Conservation (phyloP, 2,797 vertebrate species). For the Ptychadena robeensis region DNA sequence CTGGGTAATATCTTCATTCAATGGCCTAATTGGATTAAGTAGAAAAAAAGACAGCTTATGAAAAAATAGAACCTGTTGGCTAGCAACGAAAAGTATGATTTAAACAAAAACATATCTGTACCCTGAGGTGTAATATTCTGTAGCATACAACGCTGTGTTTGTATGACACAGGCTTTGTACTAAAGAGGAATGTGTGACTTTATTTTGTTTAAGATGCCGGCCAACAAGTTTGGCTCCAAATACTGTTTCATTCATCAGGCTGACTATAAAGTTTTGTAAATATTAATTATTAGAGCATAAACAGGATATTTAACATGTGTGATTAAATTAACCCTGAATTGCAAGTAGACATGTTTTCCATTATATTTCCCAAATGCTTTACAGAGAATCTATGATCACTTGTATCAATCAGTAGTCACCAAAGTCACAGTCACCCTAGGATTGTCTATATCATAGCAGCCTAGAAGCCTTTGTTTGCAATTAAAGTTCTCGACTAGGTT, state of each 20-base stretch:
- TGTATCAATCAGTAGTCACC: no score
- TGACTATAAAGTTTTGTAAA: background rate
- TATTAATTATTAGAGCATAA: conserved; percentile 4
- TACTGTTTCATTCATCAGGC: background rate
- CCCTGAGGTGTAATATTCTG: conserved; percentile 5
- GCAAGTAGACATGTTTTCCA: background rate
- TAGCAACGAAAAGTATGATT: conserved; percentile 18
- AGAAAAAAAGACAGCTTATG: background rate
- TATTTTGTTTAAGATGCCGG: background rate
- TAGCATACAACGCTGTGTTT: background rate
- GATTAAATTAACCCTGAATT: background rate
- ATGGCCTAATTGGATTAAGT: conserved; percentile 33
- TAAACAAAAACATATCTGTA: conserved; percentile 20
- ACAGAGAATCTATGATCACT: no score
- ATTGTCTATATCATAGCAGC: no score
- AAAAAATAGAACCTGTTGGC: conserved; percentile 8
- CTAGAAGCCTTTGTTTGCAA: no score
- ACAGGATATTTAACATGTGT: background rate
- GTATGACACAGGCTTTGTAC: background rate
- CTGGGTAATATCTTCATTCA: conserved; percentile 32
- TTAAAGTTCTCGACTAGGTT: no score
- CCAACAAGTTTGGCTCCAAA: background rate
- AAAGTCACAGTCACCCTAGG: no score
- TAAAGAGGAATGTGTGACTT: conserved; percentile 9
- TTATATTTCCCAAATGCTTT: background rate